Percentiles rank a stretch among this genome's conserved stretches.
Conservation (phyloP, 2,113 vertebrate genomes). For the Antigone vipio region DNA sequence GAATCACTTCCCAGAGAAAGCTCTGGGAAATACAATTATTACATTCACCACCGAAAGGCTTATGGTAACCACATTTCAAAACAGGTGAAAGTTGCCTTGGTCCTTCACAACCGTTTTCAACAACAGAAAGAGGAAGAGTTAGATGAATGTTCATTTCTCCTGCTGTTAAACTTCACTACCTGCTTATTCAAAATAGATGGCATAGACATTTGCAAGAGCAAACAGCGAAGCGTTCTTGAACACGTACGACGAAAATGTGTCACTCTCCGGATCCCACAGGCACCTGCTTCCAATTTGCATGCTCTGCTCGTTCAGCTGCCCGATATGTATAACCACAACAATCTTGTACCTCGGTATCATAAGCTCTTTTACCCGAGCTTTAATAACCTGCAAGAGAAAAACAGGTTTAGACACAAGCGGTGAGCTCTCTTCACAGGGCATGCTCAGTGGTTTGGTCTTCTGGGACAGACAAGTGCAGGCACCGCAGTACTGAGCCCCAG, state of each 20-base stretch:
- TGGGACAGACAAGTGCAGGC: neutral
- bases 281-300: conserved; percentile 85
- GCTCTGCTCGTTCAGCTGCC: conserved; percentile 81
- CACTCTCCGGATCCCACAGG: conserved; percentile 83
- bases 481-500: neutral
- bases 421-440: neutral
- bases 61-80: neutral
- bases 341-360: conserved; percentile 86
- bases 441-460: neutral
- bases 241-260: conserved; percentile 76
- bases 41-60: neutral
- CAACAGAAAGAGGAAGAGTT: neutral
- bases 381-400: conserved; percentile 77
- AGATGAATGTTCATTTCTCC: neutral
- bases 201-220: conserved; percentile 83
- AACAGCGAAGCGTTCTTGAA: conserved; percentile 88
- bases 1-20: neutral
- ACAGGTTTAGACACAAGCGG: rapidly evolving
- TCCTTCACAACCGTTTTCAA: neutral
- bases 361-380: conserved; percentile 83
- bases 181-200: conserved; percentile 84
- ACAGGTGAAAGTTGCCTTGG: neutral
- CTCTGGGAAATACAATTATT: neutral
- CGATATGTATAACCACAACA: conserved; percentile 82
- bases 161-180: neutral